Percentiles rank a stretch among this genome's conserved stretches.
Evolutionary conservation across 2,797 vertebrate species (phyloP).

Genomic region (Melanotaenia trifasciata): DNA sequence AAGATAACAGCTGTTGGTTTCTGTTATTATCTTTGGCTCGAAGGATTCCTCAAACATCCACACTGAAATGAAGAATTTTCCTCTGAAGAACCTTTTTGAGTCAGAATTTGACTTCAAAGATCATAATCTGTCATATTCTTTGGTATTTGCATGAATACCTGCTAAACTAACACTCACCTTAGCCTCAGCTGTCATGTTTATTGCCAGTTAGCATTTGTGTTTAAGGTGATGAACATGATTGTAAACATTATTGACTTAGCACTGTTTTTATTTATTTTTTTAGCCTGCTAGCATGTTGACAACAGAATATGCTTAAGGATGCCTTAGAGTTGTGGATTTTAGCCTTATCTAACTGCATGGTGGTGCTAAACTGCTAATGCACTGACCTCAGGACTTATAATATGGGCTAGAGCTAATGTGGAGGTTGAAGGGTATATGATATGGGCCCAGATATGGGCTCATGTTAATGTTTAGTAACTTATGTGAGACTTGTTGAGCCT

Average conservation of each 20-base stretch:
- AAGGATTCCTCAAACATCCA: too few relatives aligned
- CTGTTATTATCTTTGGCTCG: too few relatives aligned
- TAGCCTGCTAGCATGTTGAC: neutral
- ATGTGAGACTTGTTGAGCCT: constrained; percentile 13
- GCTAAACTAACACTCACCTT: neutral
- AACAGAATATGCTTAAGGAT: too few relatives aligned
- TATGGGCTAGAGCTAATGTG: constrained; percentile 6
- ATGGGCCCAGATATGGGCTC: constrained; percentile 12
- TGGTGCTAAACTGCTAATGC: neutral
- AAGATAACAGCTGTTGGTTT: too few relatives aligned
- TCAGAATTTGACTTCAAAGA: neutral
- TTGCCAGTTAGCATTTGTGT: neutral
- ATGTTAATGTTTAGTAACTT: constrained; percentile 55
- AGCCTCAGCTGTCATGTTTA: neutral
- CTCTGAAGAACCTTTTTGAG: neutral
- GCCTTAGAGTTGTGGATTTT: neutral
- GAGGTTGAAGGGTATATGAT: constrained; percentile 24
- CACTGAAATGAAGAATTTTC: neutral
- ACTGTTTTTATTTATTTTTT: neutral
- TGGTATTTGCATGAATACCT: constrained; percentile 6
- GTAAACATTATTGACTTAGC: neutral
- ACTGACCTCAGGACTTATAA: neutral
- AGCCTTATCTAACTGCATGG: neutral
- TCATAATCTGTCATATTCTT: too few relatives aligned
- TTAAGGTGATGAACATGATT: neutral